A percentile compares a stretch with the other conserved stretches of the same genome.
These are phyloP conservation scores for Thalassophryne amazonica DNA, from an alignment of 2,797 vertebrate species.

Conservation along the genomic window DNA sequence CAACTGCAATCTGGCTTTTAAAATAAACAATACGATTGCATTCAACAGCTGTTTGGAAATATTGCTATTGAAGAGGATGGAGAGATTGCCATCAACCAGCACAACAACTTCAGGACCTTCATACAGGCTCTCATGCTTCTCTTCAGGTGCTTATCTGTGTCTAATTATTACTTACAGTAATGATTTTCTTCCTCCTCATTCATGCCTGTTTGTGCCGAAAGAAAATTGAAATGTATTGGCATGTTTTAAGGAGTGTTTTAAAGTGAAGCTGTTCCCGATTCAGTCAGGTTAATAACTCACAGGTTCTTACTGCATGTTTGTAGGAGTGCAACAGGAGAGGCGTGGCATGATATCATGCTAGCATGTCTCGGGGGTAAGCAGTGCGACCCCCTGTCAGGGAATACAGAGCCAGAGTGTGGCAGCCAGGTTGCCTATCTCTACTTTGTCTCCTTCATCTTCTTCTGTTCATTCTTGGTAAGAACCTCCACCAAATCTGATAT, in stretches of 20 bases:
- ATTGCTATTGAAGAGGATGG: constrained; percentile 81
- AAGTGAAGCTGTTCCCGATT: neutral
- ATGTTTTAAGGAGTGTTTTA: neutral
- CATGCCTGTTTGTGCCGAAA: too few species aligned
- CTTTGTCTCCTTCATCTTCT: constrained; percentile 98
- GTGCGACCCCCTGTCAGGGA: constrained; percentile 85
- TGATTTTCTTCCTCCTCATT: too few species aligned
- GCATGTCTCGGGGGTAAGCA: constrained; percentile 87
- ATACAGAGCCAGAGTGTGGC: constrained; percentile 84
- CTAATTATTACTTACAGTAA: too few species aligned
- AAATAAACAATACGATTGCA: constrained; percentile 13
- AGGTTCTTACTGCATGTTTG: neutral
- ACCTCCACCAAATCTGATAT: neutral
- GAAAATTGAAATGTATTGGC: too few species aligned
- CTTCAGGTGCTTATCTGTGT: constrained; percentile 79
- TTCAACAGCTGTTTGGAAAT: constrained; percentile 89
- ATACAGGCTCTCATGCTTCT: constrained; percentile 94
- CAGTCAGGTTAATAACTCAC: too few species aligned
- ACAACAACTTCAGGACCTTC: constrained; percentile 97
- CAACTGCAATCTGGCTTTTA: neutral
- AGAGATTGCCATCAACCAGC: constrained; percentile 89
- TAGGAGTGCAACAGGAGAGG: constrained; percentile 94
- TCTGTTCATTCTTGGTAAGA: constrained; percentile 95
- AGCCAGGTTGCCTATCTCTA: constrained; percentile 96
- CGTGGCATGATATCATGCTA: constrained; percentile 97